Conservation (phyloP, 1,140 invertebrate genomes). For the Tetramorium alpestre region DNA sequence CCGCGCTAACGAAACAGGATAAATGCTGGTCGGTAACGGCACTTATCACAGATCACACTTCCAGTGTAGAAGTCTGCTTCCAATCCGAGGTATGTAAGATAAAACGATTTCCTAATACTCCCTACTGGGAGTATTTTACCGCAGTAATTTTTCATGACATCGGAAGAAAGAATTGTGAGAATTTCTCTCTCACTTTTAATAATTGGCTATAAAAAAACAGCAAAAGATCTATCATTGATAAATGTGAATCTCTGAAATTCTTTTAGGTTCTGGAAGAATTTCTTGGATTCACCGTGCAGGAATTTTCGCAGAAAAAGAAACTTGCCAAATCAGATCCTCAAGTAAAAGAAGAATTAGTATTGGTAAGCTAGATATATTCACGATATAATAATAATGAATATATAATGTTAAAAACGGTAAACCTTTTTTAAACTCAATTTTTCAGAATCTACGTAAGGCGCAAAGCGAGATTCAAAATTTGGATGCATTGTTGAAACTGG, state of each 20-base stretch:
- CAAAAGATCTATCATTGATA: neutral
- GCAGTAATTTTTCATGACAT: neutral
- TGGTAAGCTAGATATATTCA: constrained; percentile 64
- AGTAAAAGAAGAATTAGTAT: constrained; percentile 74
- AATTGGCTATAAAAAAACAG: neutral
- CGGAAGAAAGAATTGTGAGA: neutral
- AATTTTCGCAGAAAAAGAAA: constrained; percentile 80
- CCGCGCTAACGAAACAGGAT: constrained; percentile 73
- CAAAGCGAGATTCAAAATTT: constrained; percentile 74
- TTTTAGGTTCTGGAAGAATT: constrained; percentile 78
- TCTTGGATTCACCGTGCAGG: constrained; percentile 75
- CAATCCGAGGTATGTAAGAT: constrained; percentile 74
- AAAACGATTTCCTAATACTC: neutral
- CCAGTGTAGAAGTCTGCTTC: constrained; percentile 77
- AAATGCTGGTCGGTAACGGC: constrained; percentile 75
- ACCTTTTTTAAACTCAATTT: constrained; percentile 29
- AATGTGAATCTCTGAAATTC: neutral
- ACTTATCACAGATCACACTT: constrained; percentile 76
- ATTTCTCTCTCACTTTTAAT: neutral
- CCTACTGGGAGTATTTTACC: neutral
- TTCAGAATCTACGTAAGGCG: constrained; percentile 75
- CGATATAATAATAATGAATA: constrained; percentile 13
- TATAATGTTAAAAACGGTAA: neutral
- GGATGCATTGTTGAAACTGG: constrained; percentile 79
- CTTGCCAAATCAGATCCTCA: constrained; percentile 75